These are phyloP conservation scores for Drosophila mauritiana DNA, from an alignment of 1,140 invertebrate genomes.

Conservation along the genomic window DNA sequence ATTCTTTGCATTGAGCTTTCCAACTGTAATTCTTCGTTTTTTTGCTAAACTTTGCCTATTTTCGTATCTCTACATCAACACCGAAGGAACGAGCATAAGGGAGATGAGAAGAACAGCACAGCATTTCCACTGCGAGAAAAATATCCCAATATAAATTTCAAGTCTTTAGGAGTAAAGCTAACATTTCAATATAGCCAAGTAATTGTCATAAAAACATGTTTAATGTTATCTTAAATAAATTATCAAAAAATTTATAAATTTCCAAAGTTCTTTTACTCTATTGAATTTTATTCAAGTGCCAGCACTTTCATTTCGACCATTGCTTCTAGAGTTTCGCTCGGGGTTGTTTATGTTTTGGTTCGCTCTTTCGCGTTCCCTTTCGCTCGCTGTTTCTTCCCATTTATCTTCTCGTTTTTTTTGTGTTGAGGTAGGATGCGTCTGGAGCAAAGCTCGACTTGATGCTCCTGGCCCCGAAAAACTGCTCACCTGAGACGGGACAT, in stretches of 20 bases:
- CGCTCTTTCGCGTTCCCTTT: conserved; percentile 38
- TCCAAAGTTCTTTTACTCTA: too few relatives aligned
- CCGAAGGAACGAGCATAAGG: conserved; percentile 13
- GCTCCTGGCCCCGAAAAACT: not conserved
- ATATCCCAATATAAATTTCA: too few relatives aligned
- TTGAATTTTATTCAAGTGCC: conserved; percentile 14
- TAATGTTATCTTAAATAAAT: too few relatives aligned
- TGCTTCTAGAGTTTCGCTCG: conserved; percentile 41
- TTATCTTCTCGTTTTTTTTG: conserved; percentile 27
- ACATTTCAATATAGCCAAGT: too few relatives aligned
- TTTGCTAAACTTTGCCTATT: conserved; percentile 64
- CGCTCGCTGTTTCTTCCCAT: conserved; percentile 1
- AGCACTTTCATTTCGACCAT: conserved; percentile 11
- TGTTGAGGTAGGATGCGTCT: conserved; percentile 73
- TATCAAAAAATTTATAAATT: too few relatives aligned
- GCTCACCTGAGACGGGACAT: conserved; percentile 71
- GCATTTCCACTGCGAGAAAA: conserved; percentile 26
- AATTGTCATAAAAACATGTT: too few relatives aligned
- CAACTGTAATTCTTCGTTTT: conserved; percentile 52
- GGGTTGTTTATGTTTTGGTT: conserved; percentile 77
- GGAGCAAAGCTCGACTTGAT: conserved; percentile 15
- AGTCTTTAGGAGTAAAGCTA: too few relatives aligned
- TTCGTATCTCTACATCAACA: conserved; percentile 52
- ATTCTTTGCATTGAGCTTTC: conserved; percentile 73
- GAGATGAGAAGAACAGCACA: conserved; percentile 24